Percentiles rank a stretch among this genome's conserved stretches.
Evolutionary conservation across 2,797 vertebrate genomes (phyloP).

Genomic region (Rhynchonycteris naso): DNA sequence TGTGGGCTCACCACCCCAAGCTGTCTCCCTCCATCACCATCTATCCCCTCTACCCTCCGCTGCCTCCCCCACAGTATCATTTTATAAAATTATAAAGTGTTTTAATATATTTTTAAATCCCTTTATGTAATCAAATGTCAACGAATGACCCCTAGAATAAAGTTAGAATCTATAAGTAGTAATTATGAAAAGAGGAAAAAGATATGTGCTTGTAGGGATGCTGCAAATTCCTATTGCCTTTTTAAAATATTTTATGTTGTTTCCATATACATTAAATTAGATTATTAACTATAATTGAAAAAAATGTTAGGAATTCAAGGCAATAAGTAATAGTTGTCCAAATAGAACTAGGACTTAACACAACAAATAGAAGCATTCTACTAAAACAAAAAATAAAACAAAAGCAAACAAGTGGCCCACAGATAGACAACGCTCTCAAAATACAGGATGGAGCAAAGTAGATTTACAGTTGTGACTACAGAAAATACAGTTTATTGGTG

Average conservation of each 20-base stretch:
- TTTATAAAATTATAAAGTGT: slow-evolving; percentile 6
- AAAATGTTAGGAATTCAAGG: background rate
- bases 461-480: background rate
- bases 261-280: background rate
- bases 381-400: slow-evolving; percentile 36
- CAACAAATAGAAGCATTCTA: slow-evolving; percentile 11
- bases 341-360: background rate
- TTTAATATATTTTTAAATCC: background rate
- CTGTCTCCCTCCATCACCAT: too few species aligned
- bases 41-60: too few species aligned
- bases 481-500: background rate
- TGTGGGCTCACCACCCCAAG: too few species aligned
- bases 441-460: background rate
- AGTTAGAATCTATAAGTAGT: background rate
- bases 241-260: slow-evolving; percentile 46
- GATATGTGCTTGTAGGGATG: background rate
- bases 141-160: background rate
- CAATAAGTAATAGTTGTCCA: slow-evolving; percentile 14
- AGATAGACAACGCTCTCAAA: slow-evolving; percentile 49
- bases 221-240: slow-evolving; percentile 15
- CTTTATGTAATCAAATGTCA: slow-evolving; percentile 58
- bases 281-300: slow-evolving; percentile 38
- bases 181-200: slow-evolving; percentile 44
- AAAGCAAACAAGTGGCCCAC: slow-evolving; percentile 9
- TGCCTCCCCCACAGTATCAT: too few species aligned